Conservation (phyloP, 37 sponge, comb jelly and placozoan genomes). For the Petrosia ficiformis region DNA sequence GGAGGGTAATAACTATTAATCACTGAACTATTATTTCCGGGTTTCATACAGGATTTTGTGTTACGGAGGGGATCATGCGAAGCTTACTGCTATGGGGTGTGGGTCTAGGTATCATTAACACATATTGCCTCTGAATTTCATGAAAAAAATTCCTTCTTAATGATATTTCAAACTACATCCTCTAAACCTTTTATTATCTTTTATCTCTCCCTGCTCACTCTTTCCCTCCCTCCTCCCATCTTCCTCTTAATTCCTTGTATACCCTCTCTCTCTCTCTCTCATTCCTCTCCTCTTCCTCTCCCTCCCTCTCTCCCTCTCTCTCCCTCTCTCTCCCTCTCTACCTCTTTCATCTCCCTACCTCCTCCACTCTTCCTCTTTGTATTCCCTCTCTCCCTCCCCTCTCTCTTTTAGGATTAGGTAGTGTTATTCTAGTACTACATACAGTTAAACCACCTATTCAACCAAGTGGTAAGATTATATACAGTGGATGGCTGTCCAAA, state of each 20-base stretch:
- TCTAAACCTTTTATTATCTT: neutral
- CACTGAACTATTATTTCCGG: no score
- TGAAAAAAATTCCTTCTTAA: no score
- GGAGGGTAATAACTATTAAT: no score
- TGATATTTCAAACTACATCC: no score
- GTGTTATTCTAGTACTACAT: conserved; percentile 24
- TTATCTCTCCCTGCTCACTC: neutral
- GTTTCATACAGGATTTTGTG: no score
- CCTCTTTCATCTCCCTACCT: neutral
- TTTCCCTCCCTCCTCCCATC: neutral
- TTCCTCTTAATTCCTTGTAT: neutral
- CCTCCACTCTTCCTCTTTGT: neutral
- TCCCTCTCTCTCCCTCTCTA: neutral
- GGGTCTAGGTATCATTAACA: no score
- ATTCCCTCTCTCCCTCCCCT: neutral
- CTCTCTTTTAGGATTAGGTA: neutral
- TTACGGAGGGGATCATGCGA: no score
- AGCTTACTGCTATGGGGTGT: no score
- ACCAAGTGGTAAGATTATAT: conserved; percentile 27
- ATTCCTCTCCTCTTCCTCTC: neutral
- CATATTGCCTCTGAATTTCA: no score
- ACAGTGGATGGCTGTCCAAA: conserved; percentile 43
- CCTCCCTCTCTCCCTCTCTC: neutral
- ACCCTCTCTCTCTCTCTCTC: conserved; percentile 1
- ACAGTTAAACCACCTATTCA: conserved; percentile 21